These are phyloP conservation scores for Cantharis rustica DNA, from an alignment of 2,888 invertebrate species.

Conservation along the genomic window DNA sequence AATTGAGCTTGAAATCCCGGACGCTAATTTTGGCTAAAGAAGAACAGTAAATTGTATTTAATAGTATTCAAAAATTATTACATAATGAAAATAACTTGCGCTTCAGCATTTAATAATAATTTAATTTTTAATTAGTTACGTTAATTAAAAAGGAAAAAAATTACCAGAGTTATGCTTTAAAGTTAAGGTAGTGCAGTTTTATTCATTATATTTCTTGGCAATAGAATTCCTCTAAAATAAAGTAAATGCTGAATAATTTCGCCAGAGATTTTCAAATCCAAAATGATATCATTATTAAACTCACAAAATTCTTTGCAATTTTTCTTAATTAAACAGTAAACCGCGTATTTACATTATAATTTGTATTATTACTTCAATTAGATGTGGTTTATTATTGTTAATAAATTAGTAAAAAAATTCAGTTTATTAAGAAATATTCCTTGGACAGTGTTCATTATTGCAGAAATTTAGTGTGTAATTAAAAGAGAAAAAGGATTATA, in stretches of 20 bases:
- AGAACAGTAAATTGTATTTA: not conserved
- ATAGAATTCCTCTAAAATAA: not conserved
- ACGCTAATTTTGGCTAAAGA: not conserved
- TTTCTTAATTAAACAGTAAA: not conserved
- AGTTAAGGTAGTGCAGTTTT: not conserved
- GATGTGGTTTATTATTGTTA: not conserved
- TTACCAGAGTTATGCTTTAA: not conserved
- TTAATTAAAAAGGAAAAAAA: not conserved
- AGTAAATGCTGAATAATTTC: not conserved
- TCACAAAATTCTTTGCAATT: not conserved
- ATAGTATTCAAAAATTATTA: not conserved
- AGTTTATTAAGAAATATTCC: not conserved
- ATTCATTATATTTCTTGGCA: not conserved
- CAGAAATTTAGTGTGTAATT: slow-evolving; percentile 4
- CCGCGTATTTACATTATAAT: not conserved
- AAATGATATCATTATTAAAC: not conserved
- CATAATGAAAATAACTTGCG: not conserved
- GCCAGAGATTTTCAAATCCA: not conserved
- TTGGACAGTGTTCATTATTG: not conserved
- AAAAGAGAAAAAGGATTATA: slow-evolving; percentile 4
- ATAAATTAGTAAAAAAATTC: not conserved
- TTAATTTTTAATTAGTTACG: not conserved
- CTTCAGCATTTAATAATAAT: not conserved
- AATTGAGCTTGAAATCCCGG: not conserved
- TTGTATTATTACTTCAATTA: not conserved